Percentiles rank a stretch among this genome's conserved stretches.
Evolutionary conservation across 1,140 invertebrate genomes (phyloP).

Genomic region (Ladona fulva): DNA sequence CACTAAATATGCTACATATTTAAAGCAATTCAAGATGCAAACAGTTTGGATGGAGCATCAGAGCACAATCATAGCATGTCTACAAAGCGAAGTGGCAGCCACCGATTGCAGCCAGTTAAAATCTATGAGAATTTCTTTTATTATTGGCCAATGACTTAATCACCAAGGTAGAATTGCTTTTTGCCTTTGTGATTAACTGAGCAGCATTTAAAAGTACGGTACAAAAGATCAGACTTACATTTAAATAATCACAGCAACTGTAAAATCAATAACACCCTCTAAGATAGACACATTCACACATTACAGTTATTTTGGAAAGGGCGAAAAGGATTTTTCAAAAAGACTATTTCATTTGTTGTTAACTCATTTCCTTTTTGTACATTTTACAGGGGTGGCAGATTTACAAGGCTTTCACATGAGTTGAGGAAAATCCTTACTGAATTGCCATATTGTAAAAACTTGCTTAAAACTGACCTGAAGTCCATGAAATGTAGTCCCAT

Average conservation of each 20-base stretch:
- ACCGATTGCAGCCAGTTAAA: background rate
- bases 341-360: background rate
- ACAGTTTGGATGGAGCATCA: conserved; percentile 4
- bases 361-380: background rate
- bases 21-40: background rate
- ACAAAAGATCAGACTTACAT: conserved; percentile 10
- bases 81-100: background rate
- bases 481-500: too few relatives aligned
- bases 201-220: background rate
- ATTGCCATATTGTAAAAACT: background rate
- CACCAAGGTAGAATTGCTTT: background rate
- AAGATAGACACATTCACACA: conserved; percentile 4
- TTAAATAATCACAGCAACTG: conserved; percentile 10
- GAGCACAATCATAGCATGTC: background rate
- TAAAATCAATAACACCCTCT: background rate
- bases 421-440: background rate
- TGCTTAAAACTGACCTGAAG: background rate
- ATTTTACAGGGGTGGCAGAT: background rate
- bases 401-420: background rate
- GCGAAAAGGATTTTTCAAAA: background rate
- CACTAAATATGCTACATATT: conserved; percentile 7
- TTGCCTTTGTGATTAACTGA: background rate
- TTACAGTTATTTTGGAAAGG: background rate
- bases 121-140: background rate
- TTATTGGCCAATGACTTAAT: background rate